Evolutionary conservation across 1,140 invertebrate genomes (phyloP), one percentile per base, ranked within the genome.

Genomic region (Micrasema minimum): DNA sequence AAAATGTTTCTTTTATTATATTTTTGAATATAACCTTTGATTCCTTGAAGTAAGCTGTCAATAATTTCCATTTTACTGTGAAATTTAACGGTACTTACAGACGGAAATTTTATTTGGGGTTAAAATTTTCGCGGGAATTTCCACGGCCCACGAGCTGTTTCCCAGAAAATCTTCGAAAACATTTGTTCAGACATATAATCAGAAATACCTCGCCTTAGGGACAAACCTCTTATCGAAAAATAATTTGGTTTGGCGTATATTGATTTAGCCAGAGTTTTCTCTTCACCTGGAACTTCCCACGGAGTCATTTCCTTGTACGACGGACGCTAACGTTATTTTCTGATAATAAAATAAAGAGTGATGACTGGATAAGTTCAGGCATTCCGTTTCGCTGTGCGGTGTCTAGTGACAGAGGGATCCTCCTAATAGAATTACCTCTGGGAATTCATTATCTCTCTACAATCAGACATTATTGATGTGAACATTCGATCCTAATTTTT

Each of bases 161-260:
- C 55, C 20, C 6, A 14, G 55, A 57, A 68, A 51, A 59, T 46
- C 66, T 38, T 18, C 26, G 62, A 51, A 50, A 66, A 64, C 61
- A 66, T 66, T 66, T 51, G 62, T 66, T 66, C 62, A 51, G 51
- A 66, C 48, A 66, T 51, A 66, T 66, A 66, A 66, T 66, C 62
- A 48, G 48, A 51, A 48, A 66, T 66, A 51, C 62, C 22, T 50
- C 62, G 62, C 53, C 67, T 61, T 38, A 72, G 62, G 64, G 66
- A 55, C 53, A 70, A 73, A 70, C 45, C 50, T 61, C 53, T 72
- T 67, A 72, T 67, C 70, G 66, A 70, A 73, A 73, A 66, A 73
- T 69, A 73, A 73, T 73, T 73, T 48, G 62, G 66, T 73, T 69
- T 69, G 35, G 48, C 62, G 62, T 73, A 73, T 73, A 73, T 73